phyloP scores from a whole-genome alignment of 2,113 vertebrate species.

The Hydrolagus affinis region DNA sequence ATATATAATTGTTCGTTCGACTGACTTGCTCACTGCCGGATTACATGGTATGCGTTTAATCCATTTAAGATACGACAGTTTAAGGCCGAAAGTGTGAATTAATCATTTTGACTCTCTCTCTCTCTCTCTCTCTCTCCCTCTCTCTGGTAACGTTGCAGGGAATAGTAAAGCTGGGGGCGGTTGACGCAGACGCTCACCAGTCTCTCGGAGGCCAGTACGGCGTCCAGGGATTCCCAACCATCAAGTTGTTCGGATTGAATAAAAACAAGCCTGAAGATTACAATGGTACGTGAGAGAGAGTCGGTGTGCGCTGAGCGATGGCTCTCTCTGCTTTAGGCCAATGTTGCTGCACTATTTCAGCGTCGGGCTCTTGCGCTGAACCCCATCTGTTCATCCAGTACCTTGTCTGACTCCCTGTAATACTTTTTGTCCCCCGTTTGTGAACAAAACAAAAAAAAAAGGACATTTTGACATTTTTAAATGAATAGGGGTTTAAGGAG shows the following conservation, averaged over 20 bases:
- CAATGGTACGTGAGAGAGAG: conserved; percentile 66
- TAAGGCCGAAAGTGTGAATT: neutral
- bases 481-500: too few species aligned
- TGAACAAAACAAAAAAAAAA: too few species aligned
- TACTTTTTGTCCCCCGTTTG: too few species aligned
- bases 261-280: conserved; percentile 92
- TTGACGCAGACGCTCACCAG: conserved; percentile 88
- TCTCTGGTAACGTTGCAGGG: conserved; percentile 54
- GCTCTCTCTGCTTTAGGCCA: neutral
- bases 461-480: too few species aligned
- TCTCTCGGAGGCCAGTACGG: conserved; percentile 81
- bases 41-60: neutral
- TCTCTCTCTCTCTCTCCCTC: neutral
- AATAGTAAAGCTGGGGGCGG: conserved; percentile 83
- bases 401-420: too few species aligned
- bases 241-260: conserved; percentile 90
- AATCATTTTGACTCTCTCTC: neutral
- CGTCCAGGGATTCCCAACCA: conserved; percentile 86
- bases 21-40: neutral
- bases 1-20: neutral
- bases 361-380: too few species aligned
- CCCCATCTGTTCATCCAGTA: too few species aligned
- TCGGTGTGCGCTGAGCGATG: too few species aligned
- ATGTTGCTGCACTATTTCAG: conserved; percentile 32
- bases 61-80: neutral